Evolutionary conservation across 2,888 invertebrate genomes (phyloP).

Genomic region (Tanytarsus gracilentus): DNA sequence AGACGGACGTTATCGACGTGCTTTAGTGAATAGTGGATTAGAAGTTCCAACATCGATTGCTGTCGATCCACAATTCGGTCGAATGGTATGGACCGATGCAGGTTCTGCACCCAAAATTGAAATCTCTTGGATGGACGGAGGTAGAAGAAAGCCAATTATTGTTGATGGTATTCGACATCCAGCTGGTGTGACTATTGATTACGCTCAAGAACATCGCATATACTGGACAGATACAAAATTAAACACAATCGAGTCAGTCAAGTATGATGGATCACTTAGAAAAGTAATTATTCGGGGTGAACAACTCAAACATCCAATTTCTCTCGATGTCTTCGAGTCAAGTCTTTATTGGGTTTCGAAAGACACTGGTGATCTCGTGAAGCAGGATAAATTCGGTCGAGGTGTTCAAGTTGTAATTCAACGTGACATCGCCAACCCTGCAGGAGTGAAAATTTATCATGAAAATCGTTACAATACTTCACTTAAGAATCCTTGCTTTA

Average conservation of each 20-base stretch:
- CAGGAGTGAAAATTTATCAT: slow-evolving; percentile 81
- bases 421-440: slow-evolving; percentile 74
- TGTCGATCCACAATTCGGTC: slow-evolving; percentile 75
- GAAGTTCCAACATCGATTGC: slow-evolving; percentile 83
- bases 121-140: slow-evolving; percentile 94
- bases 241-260: slow-evolving; percentile 79
- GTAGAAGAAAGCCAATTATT: slow-evolving; percentile 70
- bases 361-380: slow-evolving; percentile 75
- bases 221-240: slow-evolving; percentile 96
- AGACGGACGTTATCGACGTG: slow-evolving; percentile 80
- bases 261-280: slow-evolving; percentile 69
- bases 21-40: slow-evolving; percentile 66
- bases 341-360: slow-evolving; percentile 88
- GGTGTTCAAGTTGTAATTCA: slow-evolving; percentile 80
- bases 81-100: slow-evolving; percentile 90
- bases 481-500: slow-evolving; percentile 57
- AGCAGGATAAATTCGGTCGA: slow-evolving; percentile 93
- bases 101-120: slow-evolving; percentile 90
- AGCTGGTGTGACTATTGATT: slow-evolving; percentile 82
- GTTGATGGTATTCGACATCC: slow-evolving; percentile 78
- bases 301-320: slow-evolving; percentile 65
- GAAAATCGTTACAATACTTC: slow-evolving; percentile 72
- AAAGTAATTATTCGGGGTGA: slow-evolving; percentile 66
- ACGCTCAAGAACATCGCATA: slow-evolving; percentile 75
- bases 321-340: slow-evolving; percentile 90